Evolutionary conservation across 2,888 invertebrate genomes (phyloP).

Genomic region (Cataglyphis altisquamis): DNA sequence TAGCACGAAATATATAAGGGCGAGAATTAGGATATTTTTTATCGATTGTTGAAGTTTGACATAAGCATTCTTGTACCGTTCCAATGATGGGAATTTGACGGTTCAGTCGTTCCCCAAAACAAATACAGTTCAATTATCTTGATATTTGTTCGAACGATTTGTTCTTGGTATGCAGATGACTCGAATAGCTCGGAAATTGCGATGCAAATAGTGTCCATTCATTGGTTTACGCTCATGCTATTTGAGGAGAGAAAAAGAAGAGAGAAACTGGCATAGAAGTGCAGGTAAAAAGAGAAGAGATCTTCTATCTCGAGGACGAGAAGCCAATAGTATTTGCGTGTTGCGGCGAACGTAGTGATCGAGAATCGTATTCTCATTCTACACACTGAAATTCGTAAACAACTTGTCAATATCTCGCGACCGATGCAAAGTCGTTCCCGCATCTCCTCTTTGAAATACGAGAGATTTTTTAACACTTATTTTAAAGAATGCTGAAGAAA

Average conservation of each 20-base stretch:
- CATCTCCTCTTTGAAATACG: neutral
- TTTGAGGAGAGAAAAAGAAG: conserved; percentile 7
- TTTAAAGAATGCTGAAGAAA: neutral
- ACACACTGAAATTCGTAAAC: conserved; percentile 17
- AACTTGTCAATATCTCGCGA: conserved; percentile 26
- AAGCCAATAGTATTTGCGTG: conserved; percentile 28
- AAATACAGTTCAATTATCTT: conserved; percentile 27
- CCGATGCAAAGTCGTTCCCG: neutral
- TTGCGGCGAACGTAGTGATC: neutral
- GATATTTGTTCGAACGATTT: conserved; percentile 35
- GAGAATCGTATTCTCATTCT: conserved; percentile 11
- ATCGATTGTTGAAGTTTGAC: neutral
- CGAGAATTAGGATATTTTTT: neutral
- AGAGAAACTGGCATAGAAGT: conserved; percentile 9
- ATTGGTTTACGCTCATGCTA: neutral
- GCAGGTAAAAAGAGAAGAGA: conserved; percentile 34
- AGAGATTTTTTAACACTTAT: neutral
- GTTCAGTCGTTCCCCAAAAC: neutral
- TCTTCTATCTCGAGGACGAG: neutral
- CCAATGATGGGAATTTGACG: neutral
- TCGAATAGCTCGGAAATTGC: conserved; percentile 25
- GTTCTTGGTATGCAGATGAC: conserved; percentile 23
- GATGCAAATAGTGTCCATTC: conserved; percentile 33
- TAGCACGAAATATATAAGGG: neutral
- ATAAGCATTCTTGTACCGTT: neutral